Percentiles rank a stretch among this genome's conserved stretches.
Conservation (phyloP, 1,140 invertebrate genomes). For the Lethocerus indicus region DNA sequence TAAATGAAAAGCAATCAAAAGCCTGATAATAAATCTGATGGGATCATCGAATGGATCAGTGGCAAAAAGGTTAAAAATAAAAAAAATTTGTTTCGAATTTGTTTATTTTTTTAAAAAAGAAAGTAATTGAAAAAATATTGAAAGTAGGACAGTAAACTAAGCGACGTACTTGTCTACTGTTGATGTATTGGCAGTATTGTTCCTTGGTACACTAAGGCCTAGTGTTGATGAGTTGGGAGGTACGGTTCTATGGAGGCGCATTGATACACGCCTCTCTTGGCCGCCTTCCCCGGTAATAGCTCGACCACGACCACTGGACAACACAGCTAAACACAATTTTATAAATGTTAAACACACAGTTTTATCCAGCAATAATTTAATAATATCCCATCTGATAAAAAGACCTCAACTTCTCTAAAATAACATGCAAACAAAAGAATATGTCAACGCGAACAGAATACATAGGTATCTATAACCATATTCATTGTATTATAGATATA, state of each 20-base stretch:
- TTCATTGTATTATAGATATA: background rate
- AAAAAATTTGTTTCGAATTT: too few relatives aligned
- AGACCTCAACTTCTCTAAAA: background rate
- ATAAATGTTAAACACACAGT: background rate
- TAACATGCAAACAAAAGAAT: background rate
- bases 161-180: too few relatives aligned
- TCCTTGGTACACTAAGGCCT: conserved; percentile 8
- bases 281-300: conserved; percentile 21
- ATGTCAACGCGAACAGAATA: background rate
- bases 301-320: conserved; percentile 2
- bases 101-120: too few relatives aligned
- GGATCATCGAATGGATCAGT: too few relatives aligned
- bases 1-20: too few relatives aligned
- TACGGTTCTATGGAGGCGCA: conserved; percentile 26
- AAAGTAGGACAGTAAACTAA: too few relatives aligned
- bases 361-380: background rate
- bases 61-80: too few relatives aligned
- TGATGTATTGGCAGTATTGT: too few relatives aligned
- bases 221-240: conserved; percentile 11
- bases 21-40: too few relatives aligned
- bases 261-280: conserved; percentile 29
- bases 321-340: background rate
- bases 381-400: background rate
- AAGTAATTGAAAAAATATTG: too few relatives aligned
- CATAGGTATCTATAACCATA: background rate